Conservation (phyloP, 2,797 vertebrate genomes). For the Orestias chungarensis region DNA sequence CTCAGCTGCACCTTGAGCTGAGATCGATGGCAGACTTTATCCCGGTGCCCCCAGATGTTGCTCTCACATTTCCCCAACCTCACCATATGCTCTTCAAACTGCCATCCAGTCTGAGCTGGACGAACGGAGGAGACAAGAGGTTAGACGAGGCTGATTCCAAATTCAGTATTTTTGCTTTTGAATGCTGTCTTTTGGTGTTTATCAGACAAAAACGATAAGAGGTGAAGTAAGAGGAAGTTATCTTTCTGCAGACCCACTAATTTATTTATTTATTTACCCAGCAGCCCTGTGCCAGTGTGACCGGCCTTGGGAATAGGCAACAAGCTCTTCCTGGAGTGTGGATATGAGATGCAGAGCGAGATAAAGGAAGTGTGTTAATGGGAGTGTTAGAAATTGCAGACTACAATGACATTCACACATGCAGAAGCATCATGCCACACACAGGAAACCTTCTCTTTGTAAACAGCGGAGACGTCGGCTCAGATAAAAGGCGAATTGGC, state of each 20-base stretch:
- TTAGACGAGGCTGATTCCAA: slow-evolving; percentile 17
- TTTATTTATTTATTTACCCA: slow-evolving; percentile 59
- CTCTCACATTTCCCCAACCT: slow-evolving; percentile 1
- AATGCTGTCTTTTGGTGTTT: slow-evolving; percentile 5
- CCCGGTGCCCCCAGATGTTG: slow-evolving; percentile 42
- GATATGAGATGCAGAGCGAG: slow-evolving; percentile 1
- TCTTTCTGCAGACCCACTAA: too few relatives aligned
- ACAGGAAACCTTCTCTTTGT: slow-evolving; percentile 32
- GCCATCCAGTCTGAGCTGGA: slow-evolving; percentile 3
- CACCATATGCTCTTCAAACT: slow-evolving; percentile 28
- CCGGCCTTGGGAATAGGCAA: slow-evolving; percentile 65
- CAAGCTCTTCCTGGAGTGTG: slow-evolving; percentile 30
- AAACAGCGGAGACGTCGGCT: slow-evolving; percentile 31
- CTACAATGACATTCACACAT: slow-evolving; percentile 59
- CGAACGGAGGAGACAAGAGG: slow-evolving; percentile 13
- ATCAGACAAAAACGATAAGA: slow-evolving; percentile 24
- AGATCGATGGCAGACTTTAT: slow-evolving; percentile 30
- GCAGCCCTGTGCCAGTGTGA: slow-evolving; percentile 42
- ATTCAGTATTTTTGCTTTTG: slow-evolving; percentile 6
- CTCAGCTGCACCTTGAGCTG: slow-evolving; percentile 21
- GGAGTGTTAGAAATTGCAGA: slow-evolving; percentile 32
- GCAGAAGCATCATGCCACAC: slow-evolving; percentile 48
- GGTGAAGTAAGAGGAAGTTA: too few relatives aligned
- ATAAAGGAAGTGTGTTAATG: background rate
- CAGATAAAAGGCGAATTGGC: slow-evolving; percentile 53